Conservation (phyloP, 2,888 invertebrate species). For the Ennomos erosarius region DNA sequence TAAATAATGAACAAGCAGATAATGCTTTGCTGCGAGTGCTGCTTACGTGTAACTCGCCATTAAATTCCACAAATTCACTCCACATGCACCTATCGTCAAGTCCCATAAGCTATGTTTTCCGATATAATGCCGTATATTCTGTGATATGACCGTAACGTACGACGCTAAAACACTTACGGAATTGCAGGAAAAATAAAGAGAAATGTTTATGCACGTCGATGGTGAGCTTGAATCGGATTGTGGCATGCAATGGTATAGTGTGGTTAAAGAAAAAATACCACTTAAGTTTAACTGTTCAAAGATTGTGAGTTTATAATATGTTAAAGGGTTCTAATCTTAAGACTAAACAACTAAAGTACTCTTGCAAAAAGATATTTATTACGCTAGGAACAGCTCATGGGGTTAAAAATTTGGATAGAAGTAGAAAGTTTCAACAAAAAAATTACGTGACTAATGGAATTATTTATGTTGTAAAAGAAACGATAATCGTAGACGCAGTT, state of each 20-base stretch:
- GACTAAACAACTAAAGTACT: background rate
- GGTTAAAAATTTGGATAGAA: no score
- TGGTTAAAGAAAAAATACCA: no score
- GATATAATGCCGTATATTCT: slow-evolving; percentile 15
- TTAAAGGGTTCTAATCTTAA: no score
- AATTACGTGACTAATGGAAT: no score
- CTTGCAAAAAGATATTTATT: background rate
- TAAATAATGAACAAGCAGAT: background rate
- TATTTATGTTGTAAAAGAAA: no score
- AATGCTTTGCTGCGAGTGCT: background rate
- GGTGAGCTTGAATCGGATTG: slow-evolving; percentile 26
- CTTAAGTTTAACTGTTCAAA: no score
- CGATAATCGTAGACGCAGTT: no score
- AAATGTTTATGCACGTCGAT: slow-evolving; percentile 28
- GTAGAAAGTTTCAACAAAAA: no score
- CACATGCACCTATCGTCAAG: slow-evolving; percentile 8
- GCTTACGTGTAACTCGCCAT: slow-evolving; percentile 9
- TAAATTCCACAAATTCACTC: no score
- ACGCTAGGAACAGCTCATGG: no score
- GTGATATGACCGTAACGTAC: slow-evolving; percentile 34
- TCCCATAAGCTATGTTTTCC: slow-evolving; percentile 13
- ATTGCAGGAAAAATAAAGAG: slow-evolving; percentile 35
- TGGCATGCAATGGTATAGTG: slow-evolving; percentile 27
- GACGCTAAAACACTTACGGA: slow-evolving; percentile 31
- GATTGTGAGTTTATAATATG: no score